These are phyloP conservation scores for Lagopus leucura DNA, from an alignment of 2,113 vertebrate genomes.

Conservation along the genomic window DNA sequence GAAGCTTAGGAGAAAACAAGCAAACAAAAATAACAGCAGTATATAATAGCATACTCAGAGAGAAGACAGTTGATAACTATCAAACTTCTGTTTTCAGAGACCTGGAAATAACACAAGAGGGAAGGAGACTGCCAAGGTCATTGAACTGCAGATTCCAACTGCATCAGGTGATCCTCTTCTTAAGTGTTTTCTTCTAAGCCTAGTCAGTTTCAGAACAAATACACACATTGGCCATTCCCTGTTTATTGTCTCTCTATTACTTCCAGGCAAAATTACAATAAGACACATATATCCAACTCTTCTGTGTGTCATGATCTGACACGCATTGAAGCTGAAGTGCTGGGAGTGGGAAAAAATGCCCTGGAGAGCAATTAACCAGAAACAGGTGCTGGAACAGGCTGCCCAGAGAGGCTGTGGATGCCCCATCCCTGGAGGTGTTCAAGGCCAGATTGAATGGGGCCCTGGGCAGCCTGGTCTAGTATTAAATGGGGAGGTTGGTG, in stretches of 20 bases:
- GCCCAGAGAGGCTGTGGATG: too few species aligned
- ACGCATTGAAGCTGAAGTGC: background rate
- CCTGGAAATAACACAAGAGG: background rate
- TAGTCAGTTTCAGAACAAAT: background rate
- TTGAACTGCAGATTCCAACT: background rate
- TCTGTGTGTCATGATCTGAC: background rate
- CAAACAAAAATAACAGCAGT: background rate
- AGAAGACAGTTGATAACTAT: background rate
- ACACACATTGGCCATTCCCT: fast-evolving
- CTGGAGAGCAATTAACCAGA: background rate
- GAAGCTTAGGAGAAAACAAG: background rate
- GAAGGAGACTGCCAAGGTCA: background rate
- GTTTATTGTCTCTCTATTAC: background rate
- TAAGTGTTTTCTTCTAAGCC: background rate
- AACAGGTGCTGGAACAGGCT: background rate
- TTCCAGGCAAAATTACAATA: background rate
- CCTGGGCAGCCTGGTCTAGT: too few species aligned
- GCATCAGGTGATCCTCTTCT: background rate
- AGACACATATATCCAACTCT: background rate
- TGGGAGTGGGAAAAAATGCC: background rate
- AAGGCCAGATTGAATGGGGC: too few species aligned
- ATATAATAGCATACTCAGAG: background rate
- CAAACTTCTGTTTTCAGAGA: background rate
- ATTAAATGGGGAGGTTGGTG: too few species aligned
- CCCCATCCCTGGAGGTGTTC: too few species aligned